Percentiles rank a stretch among this genome's conserved stretches.
These are phyloP conservation scores for Hypothenemus hampei DNA, from an alignment of 1,140 invertebrate genomes.

Conservation along the genomic window DNA sequence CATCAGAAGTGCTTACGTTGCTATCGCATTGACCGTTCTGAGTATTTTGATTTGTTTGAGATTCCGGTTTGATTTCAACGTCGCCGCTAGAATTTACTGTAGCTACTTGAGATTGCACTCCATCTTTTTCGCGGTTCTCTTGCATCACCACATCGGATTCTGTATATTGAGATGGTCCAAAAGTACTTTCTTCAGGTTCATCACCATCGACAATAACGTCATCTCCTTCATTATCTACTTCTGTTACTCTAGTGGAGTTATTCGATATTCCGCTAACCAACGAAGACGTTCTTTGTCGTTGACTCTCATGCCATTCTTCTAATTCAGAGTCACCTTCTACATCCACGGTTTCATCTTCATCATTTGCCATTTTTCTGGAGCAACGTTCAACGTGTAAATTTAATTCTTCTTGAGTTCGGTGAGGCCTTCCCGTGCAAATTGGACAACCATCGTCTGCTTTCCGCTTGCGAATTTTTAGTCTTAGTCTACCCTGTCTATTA, in stretches of 20 bases:
- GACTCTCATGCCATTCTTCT: slow-evolving; percentile 43
- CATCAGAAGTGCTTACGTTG: slow-evolving; percentile 47
- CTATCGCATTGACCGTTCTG: slow-evolving; percentile 44
- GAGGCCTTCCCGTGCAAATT: slow-evolving; percentile 65
- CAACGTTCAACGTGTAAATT: slow-evolving; percentile 70
- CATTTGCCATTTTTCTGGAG: slow-evolving; percentile 48
- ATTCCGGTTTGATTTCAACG: slow-evolving; percentile 42
- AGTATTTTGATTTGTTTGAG: slow-evolving; percentile 20
- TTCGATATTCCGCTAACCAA: slow-evolving; percentile 29
- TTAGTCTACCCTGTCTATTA: slow-evolving; percentile 66
- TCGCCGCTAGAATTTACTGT: slow-evolving; percentile 45
- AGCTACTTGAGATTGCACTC: slow-evolving; percentile 42
- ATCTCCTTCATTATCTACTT: slow-evolving; percentile 57
- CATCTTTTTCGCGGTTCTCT: slow-evolving; percentile 36
- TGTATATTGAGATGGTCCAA: slow-evolving; percentile 65
- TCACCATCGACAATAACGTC: slow-evolving; percentile 74
- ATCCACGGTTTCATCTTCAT: slow-evolving; percentile 53
- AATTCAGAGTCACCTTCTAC: slow-evolving; percentile 49
- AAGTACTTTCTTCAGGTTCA: slow-evolving; percentile 57
- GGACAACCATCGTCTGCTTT: slow-evolving; percentile 72
- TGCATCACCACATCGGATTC: slow-evolving; percentile 54
- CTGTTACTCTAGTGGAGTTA: slow-evolving; percentile 33
- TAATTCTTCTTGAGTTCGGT: slow-evolving; percentile 62
- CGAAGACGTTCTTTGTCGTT: slow-evolving; percentile 35
- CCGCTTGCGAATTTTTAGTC: slow-evolving; percentile 56